Conservation (phyloP, 1,140 invertebrate species). For the Drosophila subpulchrella region DNA sequence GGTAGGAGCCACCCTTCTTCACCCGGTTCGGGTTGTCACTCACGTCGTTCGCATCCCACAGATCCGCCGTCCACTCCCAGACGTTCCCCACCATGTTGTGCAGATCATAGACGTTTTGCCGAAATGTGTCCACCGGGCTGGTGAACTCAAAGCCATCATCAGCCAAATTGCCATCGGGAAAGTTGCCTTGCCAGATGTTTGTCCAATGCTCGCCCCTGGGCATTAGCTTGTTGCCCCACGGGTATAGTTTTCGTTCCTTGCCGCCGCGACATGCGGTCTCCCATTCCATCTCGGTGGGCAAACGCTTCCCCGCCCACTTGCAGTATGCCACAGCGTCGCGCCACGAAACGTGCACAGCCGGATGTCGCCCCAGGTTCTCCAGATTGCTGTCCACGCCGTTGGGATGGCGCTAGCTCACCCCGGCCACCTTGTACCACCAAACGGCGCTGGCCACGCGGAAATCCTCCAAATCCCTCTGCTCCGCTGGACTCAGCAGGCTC, state of each 20-base stretch:
- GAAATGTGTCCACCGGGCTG: slow-evolving; percentile 91
- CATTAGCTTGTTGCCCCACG: slow-evolving; percentile 96
- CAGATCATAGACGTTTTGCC: slow-evolving; percentile 92
- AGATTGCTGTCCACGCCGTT: slow-evolving; percentile 92
- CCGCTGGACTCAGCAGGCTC: slow-evolving; percentile 89
- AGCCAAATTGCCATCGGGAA: slow-evolving; percentile 91
- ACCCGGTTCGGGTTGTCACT: slow-evolving; percentile 89
- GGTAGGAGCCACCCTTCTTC: slow-evolving; percentile 98
- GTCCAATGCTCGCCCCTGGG: slow-evolving; percentile 92
- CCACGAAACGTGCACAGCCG: slow-evolving; percentile 97
- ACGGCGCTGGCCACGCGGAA: slow-evolving; percentile 92
- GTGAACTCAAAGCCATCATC: slow-evolving; percentile 94
- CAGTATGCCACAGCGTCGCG: slow-evolving; percentile 97
- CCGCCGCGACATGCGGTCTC: slow-evolving; percentile 95
- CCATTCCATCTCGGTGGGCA: slow-evolving; percentile 98
- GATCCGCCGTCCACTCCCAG: slow-evolving; percentile 98
- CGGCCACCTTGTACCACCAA: slow-evolving; percentile 95
- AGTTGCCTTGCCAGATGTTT: slow-evolving; percentile 98
- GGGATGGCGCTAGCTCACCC: slow-evolving; percentile 92
- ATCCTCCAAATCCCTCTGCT: slow-evolving; percentile 89
- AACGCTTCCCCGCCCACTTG: slow-evolving; percentile 91
- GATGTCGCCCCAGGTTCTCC: slow-evolving; percentile 89
- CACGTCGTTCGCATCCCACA: slow-evolving; percentile 88
- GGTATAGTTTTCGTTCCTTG: slow-evolving; percentile 90
- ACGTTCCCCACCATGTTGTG: slow-evolving; percentile 98